phyloP scores from a whole-genome alignment of 1,140 invertebrate species.

The Zophobas atratus region DNA sequence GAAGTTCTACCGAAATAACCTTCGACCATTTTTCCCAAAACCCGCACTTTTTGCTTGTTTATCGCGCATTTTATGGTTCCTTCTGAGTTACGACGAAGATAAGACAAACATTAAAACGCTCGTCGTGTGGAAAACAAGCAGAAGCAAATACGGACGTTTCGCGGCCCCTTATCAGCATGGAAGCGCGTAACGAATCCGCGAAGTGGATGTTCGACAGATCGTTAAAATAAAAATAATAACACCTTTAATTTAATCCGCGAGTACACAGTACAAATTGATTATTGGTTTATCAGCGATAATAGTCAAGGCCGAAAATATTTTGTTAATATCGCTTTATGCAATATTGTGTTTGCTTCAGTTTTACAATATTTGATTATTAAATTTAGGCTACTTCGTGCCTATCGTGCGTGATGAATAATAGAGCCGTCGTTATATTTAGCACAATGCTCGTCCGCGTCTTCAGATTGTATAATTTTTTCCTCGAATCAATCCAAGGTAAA shows the following conservation, averaged over 20 bases:
- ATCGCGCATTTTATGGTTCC: too few relatives aligned
- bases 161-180: too few relatives aligned
- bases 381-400: slow-evolving; percentile 8
- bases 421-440: neutral
- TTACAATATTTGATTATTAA: slow-evolving; percentile 38
- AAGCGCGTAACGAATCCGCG: too few relatives aligned
- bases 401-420: neutral
- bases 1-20: too few relatives aligned
- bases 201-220: too few relatives aligned
- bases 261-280: slow-evolving; percentile 41
- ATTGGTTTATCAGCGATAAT: slow-evolving; percentile 39
- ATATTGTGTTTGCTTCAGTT: slow-evolving; percentile 32
- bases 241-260: slow-evolving; percentile 28
- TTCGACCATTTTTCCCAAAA: too few relatives aligned
- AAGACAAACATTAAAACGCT: too few relatives aligned
- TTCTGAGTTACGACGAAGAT: too few relatives aligned
- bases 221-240: slow-evolving; percentile 8
- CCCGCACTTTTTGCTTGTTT: too few relatives aligned
- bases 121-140: too few relatives aligned
- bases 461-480: neutral
- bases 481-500: slow-evolving; percentile 12
- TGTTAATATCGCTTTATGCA: slow-evolving; percentile 15
- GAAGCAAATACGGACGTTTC: too few relatives aligned
- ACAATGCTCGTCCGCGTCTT: neutral
- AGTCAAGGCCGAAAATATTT: slow-evolving; percentile 38